A percentile compares a stretch with the other conserved stretches of the same genome.
phyloP scores from a whole-genome alignment of 2,888 invertebrate species.

The Urechis unicinctus region DNA sequence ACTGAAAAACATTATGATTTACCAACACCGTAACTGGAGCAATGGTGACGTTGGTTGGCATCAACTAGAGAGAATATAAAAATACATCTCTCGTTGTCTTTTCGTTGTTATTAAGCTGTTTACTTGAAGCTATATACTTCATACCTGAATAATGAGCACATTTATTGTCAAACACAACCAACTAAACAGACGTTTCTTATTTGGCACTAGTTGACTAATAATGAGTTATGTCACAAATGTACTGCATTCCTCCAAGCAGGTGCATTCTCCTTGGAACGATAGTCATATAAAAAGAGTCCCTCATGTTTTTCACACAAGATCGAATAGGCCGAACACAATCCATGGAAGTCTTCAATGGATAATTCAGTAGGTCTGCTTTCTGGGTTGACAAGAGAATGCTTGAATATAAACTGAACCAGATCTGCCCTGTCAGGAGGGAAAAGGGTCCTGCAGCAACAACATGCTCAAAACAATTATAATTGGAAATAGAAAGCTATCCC shows the following conservation, averaged over 20 bases:
- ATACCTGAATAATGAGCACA: too few species aligned
- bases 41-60: too few species aligned
- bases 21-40: too few species aligned
- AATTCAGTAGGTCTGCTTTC: constrained; percentile 67
- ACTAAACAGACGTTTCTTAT: too few species aligned
- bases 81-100: too few species aligned
- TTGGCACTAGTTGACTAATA: too few species aligned
- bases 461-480: background rate
- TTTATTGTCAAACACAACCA: too few species aligned
- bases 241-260: constrained; percentile 15
- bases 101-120: too few species aligned
- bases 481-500: background rate
- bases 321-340: constrained; percentile 71
- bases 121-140: too few species aligned
- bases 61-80: too few species aligned
- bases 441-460: background rate
- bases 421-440: background rate
- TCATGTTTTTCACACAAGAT: constrained; percentile 57
- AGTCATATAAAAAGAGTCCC: constrained; percentile 59
- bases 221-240: too few species aligned
- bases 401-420: constrained; percentile 57
- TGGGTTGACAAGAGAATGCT: constrained; percentile 67
- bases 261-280: constrained; percentile 55
- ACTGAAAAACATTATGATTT: too few species aligned
- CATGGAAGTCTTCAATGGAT: constrained; percentile 70